Conservation (phyloP, 2,113 vertebrate species). For the Xenopus borealis region DNA sequence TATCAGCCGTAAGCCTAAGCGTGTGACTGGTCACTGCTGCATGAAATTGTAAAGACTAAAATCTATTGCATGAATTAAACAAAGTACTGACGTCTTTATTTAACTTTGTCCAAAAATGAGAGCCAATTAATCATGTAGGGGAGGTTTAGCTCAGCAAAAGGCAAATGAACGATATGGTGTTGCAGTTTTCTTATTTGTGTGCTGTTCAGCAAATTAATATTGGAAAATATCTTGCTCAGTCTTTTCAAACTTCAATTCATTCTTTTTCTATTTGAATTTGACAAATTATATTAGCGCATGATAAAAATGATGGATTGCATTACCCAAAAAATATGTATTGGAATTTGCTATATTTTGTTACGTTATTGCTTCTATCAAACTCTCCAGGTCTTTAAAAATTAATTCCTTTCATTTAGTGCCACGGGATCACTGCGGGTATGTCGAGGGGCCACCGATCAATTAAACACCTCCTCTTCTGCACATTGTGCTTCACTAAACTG, state of each 20-base stretch:
- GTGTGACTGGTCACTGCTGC: too few relatives aligned
- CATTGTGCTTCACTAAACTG: background rate
- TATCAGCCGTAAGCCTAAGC: too few relatives aligned
- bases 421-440: constrained; percentile 2
- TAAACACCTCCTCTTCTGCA: background rate
- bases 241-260: constrained; percentile 4
- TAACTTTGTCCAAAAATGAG: background rate
- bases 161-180: constrained; percentile 18
- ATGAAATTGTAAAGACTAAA: too few relatives aligned
- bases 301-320: constrained; percentile 33
- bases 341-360: constrained; percentile 19
- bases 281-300: constrained; percentile 31
- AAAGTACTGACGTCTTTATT: background rate
- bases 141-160: background rate
- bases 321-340: constrained; percentile 13
- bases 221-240: constrained; percentile 15
- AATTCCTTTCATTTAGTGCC: constrained; percentile 8
- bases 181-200: constrained; percentile 35
- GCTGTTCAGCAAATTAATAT: constrained; percentile 19
- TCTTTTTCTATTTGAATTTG: constrained; percentile 25
- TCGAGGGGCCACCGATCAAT: constrained; percentile 1
- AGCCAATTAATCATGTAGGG: constrained; percentile 8
- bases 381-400: constrained; percentile 9
- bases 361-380: constrained; percentile 16
- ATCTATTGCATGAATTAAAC: too few relatives aligned